Evolutionary conservation across 1,140 invertebrate genomes (phyloP), one percentile per base, ranked within the genome.

Genomic region (Plodia interpunctella): DNA sequence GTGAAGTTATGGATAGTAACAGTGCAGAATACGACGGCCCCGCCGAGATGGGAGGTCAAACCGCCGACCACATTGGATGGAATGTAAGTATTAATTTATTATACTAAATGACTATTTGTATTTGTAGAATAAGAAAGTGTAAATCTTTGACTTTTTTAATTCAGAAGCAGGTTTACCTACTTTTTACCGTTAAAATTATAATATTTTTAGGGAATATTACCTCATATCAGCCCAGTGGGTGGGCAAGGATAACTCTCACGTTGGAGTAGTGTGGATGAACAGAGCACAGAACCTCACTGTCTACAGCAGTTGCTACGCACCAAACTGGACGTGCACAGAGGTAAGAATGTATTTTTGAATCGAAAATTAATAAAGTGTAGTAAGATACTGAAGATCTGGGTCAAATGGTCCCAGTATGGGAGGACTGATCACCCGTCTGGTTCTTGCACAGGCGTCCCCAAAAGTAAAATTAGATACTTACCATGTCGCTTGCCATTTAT

Each of bases 151-250:
- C 6, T 25, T 25, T 25, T 25, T 25, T 25, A 3, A 6, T 25
- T 25, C 2, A 25, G 6, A 25, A 25, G 2, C 21, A 25, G 21
- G n/a, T n/a, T n/a, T n/a, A n/a, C n/a, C n/a, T 25, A 6, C 6
- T 25, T 25, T 25, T 25, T 25, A 25, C 21, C 21, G 2, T 25
- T 2, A 25, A 25, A 25, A n/a, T n/a, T n/a, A n/a, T 50, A 8
- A 20, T 58, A 68, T 90, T 91, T 15, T 18, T 88, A 98, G 97
- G 79, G 97, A 98, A 72, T 95, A 96, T 88, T 98, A 98, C 90
- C 90, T 98, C 73, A 97, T 96, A 78, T 96, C 96, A 59, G 96
- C 97, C 17, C 92, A 94, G 56, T 98, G 97, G 97, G 93, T 96
- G 55, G 94, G 94, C 66, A 91, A 93, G 50, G 91, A 93, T 62